phyloP scores from a whole-genome alignment of 2,888 invertebrate species.

The Ormyrus nitidulus region DNA sequence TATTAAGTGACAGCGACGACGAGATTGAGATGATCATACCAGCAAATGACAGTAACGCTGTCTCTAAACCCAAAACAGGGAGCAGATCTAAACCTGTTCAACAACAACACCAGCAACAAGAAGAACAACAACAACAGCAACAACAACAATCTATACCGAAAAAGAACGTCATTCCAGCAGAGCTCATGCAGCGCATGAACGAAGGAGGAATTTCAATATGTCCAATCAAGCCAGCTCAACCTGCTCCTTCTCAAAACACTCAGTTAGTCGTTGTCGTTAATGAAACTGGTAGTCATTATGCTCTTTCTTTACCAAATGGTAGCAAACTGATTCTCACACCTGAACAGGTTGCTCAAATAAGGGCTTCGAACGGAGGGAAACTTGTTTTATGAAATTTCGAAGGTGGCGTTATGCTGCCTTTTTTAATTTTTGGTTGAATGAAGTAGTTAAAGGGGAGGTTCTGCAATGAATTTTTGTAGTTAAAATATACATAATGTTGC shows the following conservation, averaged over 20 bases:
- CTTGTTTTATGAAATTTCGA: constrained; percentile 61
- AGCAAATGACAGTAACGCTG: constrained; percentile 49
- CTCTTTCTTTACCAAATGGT: constrained; percentile 72
- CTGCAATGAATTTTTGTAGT: too few species aligned
- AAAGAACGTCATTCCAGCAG: constrained; percentile 62
- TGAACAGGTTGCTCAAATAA: constrained; percentile 73
- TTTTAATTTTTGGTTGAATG: background rate
- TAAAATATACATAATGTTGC: too few species aligned
- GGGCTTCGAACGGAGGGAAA: constrained; percentile 74
- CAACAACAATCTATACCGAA: constrained; percentile 30
- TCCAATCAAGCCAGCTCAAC: constrained; percentile 65
- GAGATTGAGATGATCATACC: constrained; percentile 73
- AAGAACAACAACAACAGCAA: background rate
- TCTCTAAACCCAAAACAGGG: constrained; percentile 37
- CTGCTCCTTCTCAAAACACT: constrained; percentile 54
- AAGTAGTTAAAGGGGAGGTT: background rate
- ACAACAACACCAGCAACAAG: background rate
- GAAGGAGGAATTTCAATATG: constrained; percentile 73
- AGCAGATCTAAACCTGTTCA: constrained; percentile 1
- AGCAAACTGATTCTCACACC: constrained; percentile 73
- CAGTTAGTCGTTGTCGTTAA: constrained; percentile 73
- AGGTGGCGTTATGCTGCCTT: constrained; percentile 1
- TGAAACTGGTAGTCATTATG: constrained; percentile 73
- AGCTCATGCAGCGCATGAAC: constrained; percentile 71
- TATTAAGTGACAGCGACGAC: constrained; percentile 72